Evolutionary conservation across 2,888 invertebrate species (phyloP).

Genomic region (Cryptocephalus primarius): DNA sequence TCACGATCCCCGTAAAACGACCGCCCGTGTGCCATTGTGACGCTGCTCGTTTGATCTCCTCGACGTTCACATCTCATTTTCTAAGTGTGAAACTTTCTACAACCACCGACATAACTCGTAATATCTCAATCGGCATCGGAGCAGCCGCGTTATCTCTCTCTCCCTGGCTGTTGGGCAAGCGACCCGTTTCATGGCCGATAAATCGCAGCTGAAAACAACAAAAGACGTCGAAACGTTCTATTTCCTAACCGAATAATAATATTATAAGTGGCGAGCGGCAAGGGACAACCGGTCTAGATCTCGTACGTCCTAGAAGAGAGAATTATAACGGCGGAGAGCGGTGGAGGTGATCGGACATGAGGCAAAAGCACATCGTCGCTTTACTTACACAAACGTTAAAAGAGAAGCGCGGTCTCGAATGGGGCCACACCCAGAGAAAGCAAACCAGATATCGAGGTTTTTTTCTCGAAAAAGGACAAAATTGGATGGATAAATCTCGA

Average conservation of each 20-base stretch:
- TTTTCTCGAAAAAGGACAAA: not conserved
- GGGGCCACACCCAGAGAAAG: constrained; percentile 14
- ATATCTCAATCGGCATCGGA: too few species aligned
- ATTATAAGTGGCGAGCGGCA: constrained; percentile 8
- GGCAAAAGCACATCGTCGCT: too few species aligned
- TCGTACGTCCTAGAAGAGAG: constrained; percentile 5
- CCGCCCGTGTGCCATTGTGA: too few species aligned
- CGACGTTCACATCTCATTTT: too few species aligned
- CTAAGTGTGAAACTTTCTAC: too few species aligned
- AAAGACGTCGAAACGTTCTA: constrained; percentile 5
- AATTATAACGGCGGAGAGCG: constrained; percentile 4
- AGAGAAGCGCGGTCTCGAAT: constrained; percentile 10
- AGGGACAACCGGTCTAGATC: constrained; percentile 10
- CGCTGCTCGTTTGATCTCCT: too few species aligned
- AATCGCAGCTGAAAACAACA: constrained; percentile 4
- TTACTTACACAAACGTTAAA: constrained; percentile 7
- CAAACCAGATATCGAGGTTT: constrained; percentile 1
- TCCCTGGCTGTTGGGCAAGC: not conserved
- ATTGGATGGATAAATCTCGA: too few species aligned
- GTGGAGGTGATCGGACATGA: constrained; percentile 12
- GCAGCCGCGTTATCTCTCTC: too few species aligned
- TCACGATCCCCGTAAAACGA: too few species aligned
- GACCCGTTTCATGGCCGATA: constrained; percentile 8
- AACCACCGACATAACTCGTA: too few species aligned
- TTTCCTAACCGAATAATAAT: constrained; percentile 11